Evolutionary conservation across 2,797 vertebrate genomes (phyloP).

Genomic region (Hybognathus amarus): DNA sequence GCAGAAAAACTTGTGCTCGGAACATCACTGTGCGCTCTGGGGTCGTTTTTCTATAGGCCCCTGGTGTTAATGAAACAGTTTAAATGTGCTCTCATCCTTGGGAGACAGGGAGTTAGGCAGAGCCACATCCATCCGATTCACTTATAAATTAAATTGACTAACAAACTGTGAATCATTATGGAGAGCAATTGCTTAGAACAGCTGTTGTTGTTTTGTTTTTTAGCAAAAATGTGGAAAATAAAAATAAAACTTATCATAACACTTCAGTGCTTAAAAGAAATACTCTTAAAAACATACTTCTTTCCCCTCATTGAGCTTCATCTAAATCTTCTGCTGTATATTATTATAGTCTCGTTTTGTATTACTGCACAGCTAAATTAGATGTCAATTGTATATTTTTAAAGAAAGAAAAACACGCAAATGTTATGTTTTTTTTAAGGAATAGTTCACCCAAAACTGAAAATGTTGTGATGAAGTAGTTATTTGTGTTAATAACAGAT

Average conservation of each 20-base stretch:
- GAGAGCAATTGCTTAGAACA: constrained; percentile 90
- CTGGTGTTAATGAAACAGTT: constrained; percentile 67
- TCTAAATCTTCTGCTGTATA: not conserved
- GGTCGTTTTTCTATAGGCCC: constrained; percentile 54
- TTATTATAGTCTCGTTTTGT: not conserved
- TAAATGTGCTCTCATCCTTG: constrained; percentile 85
- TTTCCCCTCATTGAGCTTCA: not conserved
- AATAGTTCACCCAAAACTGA: not conserved
- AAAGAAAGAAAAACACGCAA: not conserved
- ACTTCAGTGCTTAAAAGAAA: constrained; percentile 83
- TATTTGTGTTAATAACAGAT: not conserved
- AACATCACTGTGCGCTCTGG: not conserved
- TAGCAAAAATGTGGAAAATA: constrained; percentile 88
- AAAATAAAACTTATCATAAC: constrained; percentile 83
- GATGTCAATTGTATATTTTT: constrained; percentile 19
- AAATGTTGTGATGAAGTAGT: too few relatives aligned
- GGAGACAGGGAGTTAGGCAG: constrained; percentile 83
- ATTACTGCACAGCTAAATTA: not conserved
- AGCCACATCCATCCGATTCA: constrained; percentile 92
- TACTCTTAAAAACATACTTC: not conserved
- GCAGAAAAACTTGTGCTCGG: constrained; percentile 1
- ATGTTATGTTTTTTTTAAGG: not conserved
- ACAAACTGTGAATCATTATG: constrained; percentile 93
- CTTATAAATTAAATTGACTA: constrained; percentile 94
- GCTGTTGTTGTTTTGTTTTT: constrained; percentile 70